Conservation (phyloP, 2,888 invertebrate species). For the Portevinia maculata region DNA sequence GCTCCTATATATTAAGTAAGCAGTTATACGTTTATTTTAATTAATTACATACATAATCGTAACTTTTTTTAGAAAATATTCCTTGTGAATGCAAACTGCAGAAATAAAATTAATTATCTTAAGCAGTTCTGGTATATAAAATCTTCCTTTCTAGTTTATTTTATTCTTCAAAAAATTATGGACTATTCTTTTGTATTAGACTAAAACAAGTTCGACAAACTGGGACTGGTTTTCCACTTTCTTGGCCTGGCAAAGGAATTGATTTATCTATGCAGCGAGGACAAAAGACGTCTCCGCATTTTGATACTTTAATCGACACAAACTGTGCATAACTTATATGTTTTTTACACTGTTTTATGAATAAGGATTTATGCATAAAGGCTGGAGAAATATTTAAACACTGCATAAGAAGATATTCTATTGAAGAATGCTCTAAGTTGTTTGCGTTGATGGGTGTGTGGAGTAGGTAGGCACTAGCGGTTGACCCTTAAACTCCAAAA, state of each 20-base stretch:
- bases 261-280: slow-evolving; percentile 92
- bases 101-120: slow-evolving; percentile 32
- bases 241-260: slow-evolving; percentile 90
- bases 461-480: too few species aligned
- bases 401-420: too few species aligned
- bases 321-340: too few species aligned
- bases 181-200: slow-evolving; percentile 81
- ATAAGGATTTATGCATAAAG: too few species aligned
- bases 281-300: slow-evolving; percentile 97
- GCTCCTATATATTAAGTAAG: not conserved
- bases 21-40: not conserved
- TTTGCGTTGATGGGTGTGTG: too few species aligned
- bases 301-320: too few species aligned
- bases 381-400: too few species aligned
- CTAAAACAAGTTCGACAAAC: slow-evolving; percentile 93
- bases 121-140: slow-evolving; percentile 71
- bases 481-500: too few species aligned
- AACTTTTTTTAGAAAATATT: not conserved
- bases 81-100: not conserved
- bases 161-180: slow-evolving; percentile 76
- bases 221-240: slow-evolving; percentile 91
- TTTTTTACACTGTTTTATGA: too few species aligned
- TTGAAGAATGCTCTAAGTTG: too few species aligned
- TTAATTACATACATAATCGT: slow-evolving; percentile 45
- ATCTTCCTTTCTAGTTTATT: slow-evolving; percentile 62